These are phyloP conservation scores for Ginglymostoma cirratum DNA, from an alignment of 2,113 vertebrate genomes.

Conservation along the genomic window DNA sequence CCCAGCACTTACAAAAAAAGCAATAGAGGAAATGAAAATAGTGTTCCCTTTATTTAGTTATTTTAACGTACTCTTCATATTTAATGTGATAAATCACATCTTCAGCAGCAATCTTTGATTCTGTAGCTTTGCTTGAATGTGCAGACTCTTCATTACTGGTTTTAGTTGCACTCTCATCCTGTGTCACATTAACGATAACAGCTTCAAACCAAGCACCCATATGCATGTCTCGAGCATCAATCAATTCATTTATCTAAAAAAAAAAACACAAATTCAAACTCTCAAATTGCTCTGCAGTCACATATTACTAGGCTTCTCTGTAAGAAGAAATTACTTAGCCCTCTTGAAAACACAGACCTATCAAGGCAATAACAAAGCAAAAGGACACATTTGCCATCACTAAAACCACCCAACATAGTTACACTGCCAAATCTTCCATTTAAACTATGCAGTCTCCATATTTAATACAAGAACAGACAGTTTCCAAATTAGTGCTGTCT, in stretches of 20 bases:
- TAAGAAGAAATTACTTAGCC: neutral
- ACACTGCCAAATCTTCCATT: neutral
- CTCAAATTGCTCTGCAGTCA: neutral
- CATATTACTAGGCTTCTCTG: neutral
- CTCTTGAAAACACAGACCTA: neutral
- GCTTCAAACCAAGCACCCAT: conserved; percentile 98
- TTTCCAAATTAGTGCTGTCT: neutral
- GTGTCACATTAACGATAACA: conserved; percentile 71
- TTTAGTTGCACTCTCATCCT: conserved; percentile 38
- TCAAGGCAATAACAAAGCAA: neutral
- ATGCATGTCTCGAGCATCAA: conserved; percentile 82
- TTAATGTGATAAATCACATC: conserved; percentile 80
- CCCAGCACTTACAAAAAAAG: neutral
- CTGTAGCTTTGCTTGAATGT: conserved; percentile 6
- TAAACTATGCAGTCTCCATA: neutral
- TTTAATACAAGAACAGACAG: neutral
- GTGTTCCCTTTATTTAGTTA: neutral
- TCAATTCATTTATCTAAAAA: conserved; percentile 74
- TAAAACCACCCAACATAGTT: neutral
- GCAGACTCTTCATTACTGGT: conserved; percentile 45
- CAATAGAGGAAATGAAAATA: neutral
- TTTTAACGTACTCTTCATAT: conserved; percentile 84
- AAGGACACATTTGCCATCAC: no score
- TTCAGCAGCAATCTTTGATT: conserved; percentile 43
- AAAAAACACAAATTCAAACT: conserved; percentile 6